A percentile compares a stretch with the other conserved stretches of the same genome.
phyloP scores from a whole-genome alignment of 1,140 invertebrate species.

The Pantala flavescens region DNA sequence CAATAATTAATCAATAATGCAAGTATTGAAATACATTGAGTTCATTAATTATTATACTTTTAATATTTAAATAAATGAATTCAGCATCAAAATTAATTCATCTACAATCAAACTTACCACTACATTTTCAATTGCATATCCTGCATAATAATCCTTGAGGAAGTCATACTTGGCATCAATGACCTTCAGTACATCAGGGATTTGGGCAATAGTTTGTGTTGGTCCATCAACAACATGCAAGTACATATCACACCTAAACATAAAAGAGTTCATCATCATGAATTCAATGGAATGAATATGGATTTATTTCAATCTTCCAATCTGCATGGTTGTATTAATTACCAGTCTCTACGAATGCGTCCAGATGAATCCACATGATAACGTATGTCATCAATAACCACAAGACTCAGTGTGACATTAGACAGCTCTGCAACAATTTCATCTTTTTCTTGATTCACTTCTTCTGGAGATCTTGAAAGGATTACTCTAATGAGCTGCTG shows the following conservation, averaged over 20 bases:
- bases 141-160: slow-evolving; percentile 62
- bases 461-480: slow-evolving; percentile 59
- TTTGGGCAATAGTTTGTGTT: slow-evolving; percentile 61
- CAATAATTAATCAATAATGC: background rate
- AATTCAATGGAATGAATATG: background rate
- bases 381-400: slow-evolving; percentile 67
- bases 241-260: slow-evolving; percentile 75
- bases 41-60: too few species aligned
- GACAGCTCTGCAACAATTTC: slow-evolving; percentile 58
- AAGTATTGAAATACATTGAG: slow-evolving; percentile 5
- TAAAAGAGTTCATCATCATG: slow-evolving; percentile 13
- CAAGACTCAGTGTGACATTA: slow-evolving; percentile 61
- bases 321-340: slow-evolving; percentile 19
- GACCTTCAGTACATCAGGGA: slow-evolving; percentile 67
- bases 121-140: slow-evolving; percentile 75
- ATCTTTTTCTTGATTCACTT: slow-evolving; percentile 55
- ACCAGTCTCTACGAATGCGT: slow-evolving; percentile 57
- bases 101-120: slow-evolving; percentile 37
- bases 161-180: slow-evolving; percentile 79
- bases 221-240: slow-evolving; percentile 69
- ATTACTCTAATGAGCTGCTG: slow-evolving; percentile 69
- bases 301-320: background rate
- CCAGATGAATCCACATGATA: slow-evolving; percentile 52
- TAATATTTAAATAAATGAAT: too few species aligned
- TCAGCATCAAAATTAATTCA: too few species aligned